phyloP scores from a whole-genome alignment of 2,888 invertebrate genomes.

The Clostera curtula region DNA sequence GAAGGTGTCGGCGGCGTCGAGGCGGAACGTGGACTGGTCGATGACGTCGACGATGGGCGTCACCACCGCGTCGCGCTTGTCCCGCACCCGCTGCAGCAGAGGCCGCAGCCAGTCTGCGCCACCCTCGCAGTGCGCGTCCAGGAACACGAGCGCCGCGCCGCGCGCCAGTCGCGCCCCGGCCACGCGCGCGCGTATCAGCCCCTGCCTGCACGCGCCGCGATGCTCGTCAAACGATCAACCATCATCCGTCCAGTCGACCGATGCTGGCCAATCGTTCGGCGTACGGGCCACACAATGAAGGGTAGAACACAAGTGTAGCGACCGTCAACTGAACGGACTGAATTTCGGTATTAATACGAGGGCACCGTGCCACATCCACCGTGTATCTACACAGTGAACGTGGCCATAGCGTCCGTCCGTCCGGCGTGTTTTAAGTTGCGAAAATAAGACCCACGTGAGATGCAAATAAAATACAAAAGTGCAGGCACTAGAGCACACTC shows the following conservation, averaged over 20 bases:
- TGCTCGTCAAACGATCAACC: conserved; percentile 1
- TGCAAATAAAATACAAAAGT: no score
- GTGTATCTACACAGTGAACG: no score
- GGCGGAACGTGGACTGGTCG: conserved; percentile 81
- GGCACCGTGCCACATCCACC: no score
- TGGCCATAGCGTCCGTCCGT: no score
- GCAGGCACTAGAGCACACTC: no score
- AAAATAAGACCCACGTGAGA: no score
- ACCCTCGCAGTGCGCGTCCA: conserved; percentile 94
- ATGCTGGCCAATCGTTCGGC: background rate
- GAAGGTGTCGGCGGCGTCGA: conserved; percentile 40
- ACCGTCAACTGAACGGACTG: no score
- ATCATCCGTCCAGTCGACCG: background rate
- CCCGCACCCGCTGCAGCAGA: conserved; percentile 78
- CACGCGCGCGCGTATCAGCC: conserved; percentile 91
- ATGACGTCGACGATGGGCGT: conserved; percentile 97
- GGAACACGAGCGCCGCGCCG: conserved; percentile 88
- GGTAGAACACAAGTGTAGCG: no score
- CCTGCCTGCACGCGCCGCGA: conserved; percentile 72
- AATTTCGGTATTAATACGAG: no score
- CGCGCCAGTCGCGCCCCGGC: conserved; percentile 87
- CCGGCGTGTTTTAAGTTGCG: no score
- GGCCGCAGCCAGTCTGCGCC: conserved; percentile 90
- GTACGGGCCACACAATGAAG: background rate
- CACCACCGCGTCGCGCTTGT: conserved; percentile 84